Conservation (phyloP, 1,140 invertebrate genomes). For the Oryzaephilus surinamensis region DNA sequence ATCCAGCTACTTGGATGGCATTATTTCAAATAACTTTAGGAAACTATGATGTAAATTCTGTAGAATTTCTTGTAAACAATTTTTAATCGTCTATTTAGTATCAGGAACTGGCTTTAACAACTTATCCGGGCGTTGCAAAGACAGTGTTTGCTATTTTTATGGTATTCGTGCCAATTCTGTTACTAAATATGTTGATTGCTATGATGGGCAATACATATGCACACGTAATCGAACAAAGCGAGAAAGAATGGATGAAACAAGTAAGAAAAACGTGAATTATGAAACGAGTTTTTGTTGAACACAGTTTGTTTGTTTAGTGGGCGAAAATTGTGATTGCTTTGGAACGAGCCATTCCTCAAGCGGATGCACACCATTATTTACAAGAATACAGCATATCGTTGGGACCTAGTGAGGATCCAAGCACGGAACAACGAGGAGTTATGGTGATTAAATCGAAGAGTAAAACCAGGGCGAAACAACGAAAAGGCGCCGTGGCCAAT, state of each 20-base stretch:
- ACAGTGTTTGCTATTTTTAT: constrained; percentile 94
- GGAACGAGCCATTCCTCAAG: constrained; percentile 82
- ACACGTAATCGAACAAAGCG: constrained; percentile 93
- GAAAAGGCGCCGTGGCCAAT: constrained; percentile 91
- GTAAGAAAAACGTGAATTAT: too few species aligned
- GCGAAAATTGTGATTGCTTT: constrained; percentile 95
- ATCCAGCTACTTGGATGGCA: constrained; percentile 91
- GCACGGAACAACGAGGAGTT: constrained; percentile 77
- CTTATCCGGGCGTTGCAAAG: constrained; percentile 85
- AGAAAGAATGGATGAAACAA: constrained; percentile 98
- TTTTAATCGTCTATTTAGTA: constrained; percentile 57
- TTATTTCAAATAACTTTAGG: constrained; percentile 96
- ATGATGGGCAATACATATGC: constrained; percentile 99
- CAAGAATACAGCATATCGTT: constrained; percentile 92
- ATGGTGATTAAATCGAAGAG: constrained; percentile 97
- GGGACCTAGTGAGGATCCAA: constrained; percentile 58
- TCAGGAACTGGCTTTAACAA: constrained; percentile 74
- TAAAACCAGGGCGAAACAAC: constrained; percentile 90
- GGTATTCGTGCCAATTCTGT: constrained; percentile 91
- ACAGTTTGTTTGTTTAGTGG: too few species aligned
- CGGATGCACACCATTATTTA: constrained; percentile 80
- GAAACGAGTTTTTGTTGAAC: neutral
- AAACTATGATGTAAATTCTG: constrained; percentile 83
- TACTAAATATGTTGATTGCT: constrained; percentile 96
- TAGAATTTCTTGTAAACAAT: neutral